These are phyloP conservation scores for Diadumene lineata DNA, from an alignment of 92 coral and sea anemone genomes.

Conservation along the genomic window DNA sequence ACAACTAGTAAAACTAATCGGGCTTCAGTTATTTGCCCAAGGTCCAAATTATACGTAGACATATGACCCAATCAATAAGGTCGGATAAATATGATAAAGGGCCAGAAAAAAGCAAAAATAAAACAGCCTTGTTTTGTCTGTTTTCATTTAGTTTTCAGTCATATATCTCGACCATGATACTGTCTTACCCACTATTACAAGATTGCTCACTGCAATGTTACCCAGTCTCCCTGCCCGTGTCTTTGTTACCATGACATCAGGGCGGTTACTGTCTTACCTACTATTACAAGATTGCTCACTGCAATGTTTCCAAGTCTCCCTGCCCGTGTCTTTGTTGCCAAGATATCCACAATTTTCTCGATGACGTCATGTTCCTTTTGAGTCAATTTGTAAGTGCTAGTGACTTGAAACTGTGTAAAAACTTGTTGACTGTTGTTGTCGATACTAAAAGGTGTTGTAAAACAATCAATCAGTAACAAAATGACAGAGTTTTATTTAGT, in stretches of 20 bases:
- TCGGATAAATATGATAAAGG: no score
- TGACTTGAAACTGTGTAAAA: not conserved
- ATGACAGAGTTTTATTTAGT: no score
- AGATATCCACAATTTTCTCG: constrained; percentile 15
- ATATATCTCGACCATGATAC: no score
- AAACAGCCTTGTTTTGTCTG: no score
- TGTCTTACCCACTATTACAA: constrained; percentile 23
- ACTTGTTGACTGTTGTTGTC: constrained; percentile 27
- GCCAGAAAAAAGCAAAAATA: no score
- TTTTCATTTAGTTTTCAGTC: no score
- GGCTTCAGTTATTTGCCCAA: no score
- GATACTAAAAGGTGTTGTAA: not conserved
- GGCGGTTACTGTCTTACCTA: no score
- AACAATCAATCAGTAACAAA: no score
- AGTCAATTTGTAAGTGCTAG: not conserved
- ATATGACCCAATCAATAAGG: no score
- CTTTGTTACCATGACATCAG: constrained; percentile 10
- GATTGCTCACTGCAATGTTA: constrained; percentile 4
- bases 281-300: constrained; percentile 17
- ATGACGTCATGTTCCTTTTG: not conserved
- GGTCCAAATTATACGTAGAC: no score
- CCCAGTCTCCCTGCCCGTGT: constrained; percentile 19
- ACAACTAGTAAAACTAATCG: no score
- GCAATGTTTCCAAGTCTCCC: constrained; percentile 17
- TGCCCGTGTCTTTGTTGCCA: not conserved